phyloP scores from a whole-genome alignment of 2,797 vertebrate species.

The Enteromius trimaculatus region DNA sequence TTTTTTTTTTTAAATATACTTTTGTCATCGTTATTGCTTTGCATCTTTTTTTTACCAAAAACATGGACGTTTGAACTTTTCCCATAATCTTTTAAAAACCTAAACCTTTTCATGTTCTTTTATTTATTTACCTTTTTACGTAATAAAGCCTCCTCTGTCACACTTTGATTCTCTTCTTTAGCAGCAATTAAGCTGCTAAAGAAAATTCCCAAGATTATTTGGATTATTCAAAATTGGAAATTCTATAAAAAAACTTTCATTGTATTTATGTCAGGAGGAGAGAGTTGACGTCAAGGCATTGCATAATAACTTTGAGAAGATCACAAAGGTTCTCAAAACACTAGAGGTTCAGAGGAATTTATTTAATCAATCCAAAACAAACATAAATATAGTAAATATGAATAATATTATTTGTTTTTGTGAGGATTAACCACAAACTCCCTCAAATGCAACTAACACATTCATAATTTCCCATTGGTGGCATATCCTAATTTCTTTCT shows the following conservation, averaged over 20 bases:
- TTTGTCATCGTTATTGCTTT: background rate
- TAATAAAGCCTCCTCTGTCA: background rate
- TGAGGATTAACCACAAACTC: background rate
- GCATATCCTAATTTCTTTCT: background rate
- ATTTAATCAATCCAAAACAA: background rate
- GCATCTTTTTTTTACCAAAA: background rate
- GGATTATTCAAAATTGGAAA: background rate
- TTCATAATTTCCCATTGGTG: background rate
- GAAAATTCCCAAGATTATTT: constrained; percentile 3
- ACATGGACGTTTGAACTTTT: background rate
- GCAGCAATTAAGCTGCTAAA: background rate
- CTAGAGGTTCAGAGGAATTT: background rate
- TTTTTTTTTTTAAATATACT: too few relatives aligned
- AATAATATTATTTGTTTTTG: background rate
- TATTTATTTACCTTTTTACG: too few relatives aligned
- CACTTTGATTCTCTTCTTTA: background rate
- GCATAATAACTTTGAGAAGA: background rate
- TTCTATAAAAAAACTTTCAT: background rate
- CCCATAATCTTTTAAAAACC: background rate
- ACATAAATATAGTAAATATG: background rate
- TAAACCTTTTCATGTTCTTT: background rate
- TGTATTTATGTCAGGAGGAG: background rate
- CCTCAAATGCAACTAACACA: background rate
- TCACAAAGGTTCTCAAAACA: constrained; percentile 15
- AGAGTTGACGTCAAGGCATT: background rate